Base-by-base conservation (phyloP, 1,140 invertebrate species). In the Neodiprion lecontei region DNA sequence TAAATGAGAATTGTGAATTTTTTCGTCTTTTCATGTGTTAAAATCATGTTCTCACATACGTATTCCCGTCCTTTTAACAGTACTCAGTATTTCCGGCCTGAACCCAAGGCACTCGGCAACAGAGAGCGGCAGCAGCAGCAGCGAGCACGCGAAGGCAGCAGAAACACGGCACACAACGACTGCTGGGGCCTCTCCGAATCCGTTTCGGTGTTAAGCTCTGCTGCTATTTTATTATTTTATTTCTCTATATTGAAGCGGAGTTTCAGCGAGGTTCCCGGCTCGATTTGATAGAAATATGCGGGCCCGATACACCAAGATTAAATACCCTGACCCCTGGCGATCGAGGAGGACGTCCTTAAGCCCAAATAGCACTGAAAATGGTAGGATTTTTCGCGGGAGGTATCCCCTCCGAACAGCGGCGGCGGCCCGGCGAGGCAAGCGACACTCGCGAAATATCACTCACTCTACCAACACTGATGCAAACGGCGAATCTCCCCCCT, bases 61-160 rank as follows among this genome's bases (percentile, higher is more conserved):
- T 40, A 40, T 5, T 17, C 48, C 67, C 65, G 28, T 47, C 9
- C 66, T 9, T 7, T 23, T 5, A 28, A 49, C 23, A 47, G 67
- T 69, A 69, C 50, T 70, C 11, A n/a, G 21, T 68, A 80, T 82
- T 83, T 83, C 81, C 79, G 81, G 78, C 72, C 73, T 65, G 74
- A 78, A 76, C 53, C 53, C 28, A 40, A 75, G 74, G 72, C 78
- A 73, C 82, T 79, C 80, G 72, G 79, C 78, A 82, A 83, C 82
- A 81, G 77, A 73, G 70, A 73, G 40, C 49, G 48, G 72, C 61
- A 47, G n/a, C 67, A 28, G 67, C 48, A 40, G 7, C 48, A 40
- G 66, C 65, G 48, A 69, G 67, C 66, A 53, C 53, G 9, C 71
- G 67, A 70, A 73, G 70, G 72, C 67, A 23, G 70, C 61, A 47